Evolutionary conservation across 2,888 invertebrate genomes (phyloP), one percentile per base, ranked within the genome.

Genomic region (Hecatera dysodea): DNA sequence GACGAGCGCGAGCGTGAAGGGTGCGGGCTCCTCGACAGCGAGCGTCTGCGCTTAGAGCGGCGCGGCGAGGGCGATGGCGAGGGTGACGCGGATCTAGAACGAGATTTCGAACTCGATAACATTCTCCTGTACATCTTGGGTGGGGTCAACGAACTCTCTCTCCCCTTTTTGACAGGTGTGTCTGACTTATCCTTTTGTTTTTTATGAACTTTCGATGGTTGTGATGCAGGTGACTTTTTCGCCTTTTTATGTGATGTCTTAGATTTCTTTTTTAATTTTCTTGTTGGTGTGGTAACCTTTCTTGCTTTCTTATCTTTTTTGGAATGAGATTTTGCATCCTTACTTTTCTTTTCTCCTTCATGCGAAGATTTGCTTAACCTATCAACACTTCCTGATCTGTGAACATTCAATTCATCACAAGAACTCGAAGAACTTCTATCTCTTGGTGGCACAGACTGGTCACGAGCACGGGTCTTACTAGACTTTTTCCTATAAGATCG

Each of bases 111-210:
- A 75, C 90, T 92, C 2, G 91, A 90, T 12, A 92, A 92, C n/a
- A 82, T 84, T 73, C 86, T 90, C 72, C 93, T 93, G 70, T 96
- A 95, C 79, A 93, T 91, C 75, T 93, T 93, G 0, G 95, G 95
- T 17, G 95, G 95, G 11, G 95, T 95, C 57, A 95, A 79, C 0
- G 94, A 94, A 81, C 89, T 91, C 15, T 95, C 92, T 81, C 90
- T 89, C 12, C 69, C 81, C 73, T 90, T 93, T 69, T 88, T 89
- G n/a, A 88, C 84, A 24, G 90, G 86, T 2, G 89, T 86, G 3
- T 87, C 86, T 55, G 88, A 86, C 69, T 87, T 88, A 33, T 85
- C 86, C 33, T 90, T 89, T 72, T 90, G 89, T 52, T 86, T 85
- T 78, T 92, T 91, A 72, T 90, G 88, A 52, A 81, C 86, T 77